Evolutionary conservation across 2,113 vertebrate species (phyloP).

Genomic region (Chelonoidis abingdonii): DNA sequence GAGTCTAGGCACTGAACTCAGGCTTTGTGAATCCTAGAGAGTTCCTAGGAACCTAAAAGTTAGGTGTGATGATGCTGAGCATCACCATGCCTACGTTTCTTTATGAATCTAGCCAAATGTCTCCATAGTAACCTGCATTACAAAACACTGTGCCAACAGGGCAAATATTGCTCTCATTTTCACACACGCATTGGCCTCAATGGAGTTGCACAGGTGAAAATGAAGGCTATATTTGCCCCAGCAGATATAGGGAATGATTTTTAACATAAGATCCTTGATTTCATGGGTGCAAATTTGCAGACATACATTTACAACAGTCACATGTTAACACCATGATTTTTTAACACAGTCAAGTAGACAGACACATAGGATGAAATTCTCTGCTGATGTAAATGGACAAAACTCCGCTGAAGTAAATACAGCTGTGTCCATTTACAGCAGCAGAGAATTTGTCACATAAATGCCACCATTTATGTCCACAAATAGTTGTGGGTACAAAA

Average conservation of each 20-base stretch:
- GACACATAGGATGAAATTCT: background rate
- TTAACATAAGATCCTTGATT: background rate
- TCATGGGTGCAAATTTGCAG: background rate
- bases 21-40: background rate
- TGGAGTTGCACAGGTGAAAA: background rate
- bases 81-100: background rate
- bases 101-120: background rate
- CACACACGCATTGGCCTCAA: accelerated
- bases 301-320: accelerated
- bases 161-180: background rate
- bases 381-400: background rate
- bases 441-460: background rate
- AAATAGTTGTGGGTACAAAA: background rate
- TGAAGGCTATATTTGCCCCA: background rate
- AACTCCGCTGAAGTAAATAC: background rate
- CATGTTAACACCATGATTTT: background rate
- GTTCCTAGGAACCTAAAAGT: background rate
- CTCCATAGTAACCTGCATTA: background rate
- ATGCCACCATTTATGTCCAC: background rate
- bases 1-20: background rate
- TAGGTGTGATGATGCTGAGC: background rate
- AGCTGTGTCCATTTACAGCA: background rate
- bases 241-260: background rate
- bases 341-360: background rate
- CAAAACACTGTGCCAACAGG: background rate